phyloP scores from a whole-genome alignment of 2,888 invertebrate species.

The Achlya flavicornis region DNA sequence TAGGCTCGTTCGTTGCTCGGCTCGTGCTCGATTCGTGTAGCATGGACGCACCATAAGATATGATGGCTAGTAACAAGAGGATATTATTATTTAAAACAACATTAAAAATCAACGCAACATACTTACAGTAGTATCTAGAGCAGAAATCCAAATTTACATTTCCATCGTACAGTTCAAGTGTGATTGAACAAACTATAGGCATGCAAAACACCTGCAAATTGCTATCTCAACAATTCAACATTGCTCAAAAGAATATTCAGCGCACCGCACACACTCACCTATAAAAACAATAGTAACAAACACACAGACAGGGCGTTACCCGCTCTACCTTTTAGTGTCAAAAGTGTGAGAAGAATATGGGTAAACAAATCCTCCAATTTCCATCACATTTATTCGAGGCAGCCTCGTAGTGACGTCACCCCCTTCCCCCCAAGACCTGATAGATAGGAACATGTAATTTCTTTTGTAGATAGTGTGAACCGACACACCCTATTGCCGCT shows the following conservation, averaged over 20 bases:
- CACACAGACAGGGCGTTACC: slow-evolving; percentile 44
- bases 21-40: no score
- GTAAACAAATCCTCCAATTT: slow-evolving; percentile 85
- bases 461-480: slow-evolving; percentile 78
- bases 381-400: slow-evolving; percentile 83
- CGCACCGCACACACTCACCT: slow-evolving; percentile 37
- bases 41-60: no score
- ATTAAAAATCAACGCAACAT: no score
- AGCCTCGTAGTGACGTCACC: slow-evolving; percentile 63
- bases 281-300: slow-evolving; percentile 56
- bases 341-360: slow-evolving; percentile 83
- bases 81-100: no score
- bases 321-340: slow-evolving; percentile 82
- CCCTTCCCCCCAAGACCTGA: slow-evolving; percentile 50
- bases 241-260: slow-evolving; percentile 28
- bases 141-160: slow-evolving; percentile 13
- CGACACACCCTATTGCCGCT: slow-evolving; percentile 71
- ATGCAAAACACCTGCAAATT: slow-evolving; percentile 30
- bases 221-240: slow-evolving; percentile 29
- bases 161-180: slow-evolving; percentile 7
- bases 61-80: no score
- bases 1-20: no score
- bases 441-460: slow-evolving; percentile 75
- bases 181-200: slow-evolving; percentile 5
- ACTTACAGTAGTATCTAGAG: background rate